A percentile compares a stretch with the other conserved stretches of the same genome.
Conservation (phyloP, 2,888 invertebrate species). For the Agonopterix subpropinquella region DNA sequence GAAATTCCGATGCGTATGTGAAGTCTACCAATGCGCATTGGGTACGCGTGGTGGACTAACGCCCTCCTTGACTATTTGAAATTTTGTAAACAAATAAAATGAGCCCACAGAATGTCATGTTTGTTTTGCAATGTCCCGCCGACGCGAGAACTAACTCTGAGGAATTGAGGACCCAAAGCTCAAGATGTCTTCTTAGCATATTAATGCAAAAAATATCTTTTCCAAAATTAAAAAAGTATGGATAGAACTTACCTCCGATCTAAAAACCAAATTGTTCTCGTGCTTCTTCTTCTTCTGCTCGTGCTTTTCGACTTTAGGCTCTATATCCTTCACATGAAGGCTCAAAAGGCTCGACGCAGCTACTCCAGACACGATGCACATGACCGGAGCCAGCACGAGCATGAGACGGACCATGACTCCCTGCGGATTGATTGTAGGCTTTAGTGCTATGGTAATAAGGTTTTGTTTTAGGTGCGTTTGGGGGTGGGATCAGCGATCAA, state of each 20-base stretch:
- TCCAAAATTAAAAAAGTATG: too few species aligned
- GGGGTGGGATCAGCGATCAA: constrained; percentile 76
- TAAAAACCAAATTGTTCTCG: constrained; percentile 84
- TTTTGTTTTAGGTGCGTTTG: background rate
- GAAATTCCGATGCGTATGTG: too few species aligned
- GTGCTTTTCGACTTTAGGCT: constrained; percentile 81
- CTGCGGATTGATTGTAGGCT: constrained; percentile 54
- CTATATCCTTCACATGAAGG: constrained; percentile 90
- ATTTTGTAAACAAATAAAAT: too few species aligned
- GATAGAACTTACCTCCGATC: constrained; percentile 79
- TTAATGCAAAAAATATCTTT: too few species aligned
- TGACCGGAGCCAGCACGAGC: constrained; percentile 97
- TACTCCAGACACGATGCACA: constrained; percentile 98
- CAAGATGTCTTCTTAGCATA: too few species aligned
- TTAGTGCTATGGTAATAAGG: constrained; percentile 11
- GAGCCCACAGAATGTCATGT: too few species aligned
- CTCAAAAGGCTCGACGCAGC: constrained; percentile 90
- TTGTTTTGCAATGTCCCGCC: too few species aligned
- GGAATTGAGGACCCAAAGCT: too few species aligned
- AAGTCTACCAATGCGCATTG: too few species aligned
- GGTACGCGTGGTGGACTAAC: too few species aligned
- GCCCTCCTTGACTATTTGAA: too few species aligned
- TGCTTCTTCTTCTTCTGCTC: constrained; percentile 80
- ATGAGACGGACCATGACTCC: constrained; percentile 99
- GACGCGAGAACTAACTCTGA: too few species aligned